Evolutionary conservation across 2,113 vertebrate species (phyloP), one percentile per base, ranked within the genome.

Genomic region (Lepus americanus): DNA sequence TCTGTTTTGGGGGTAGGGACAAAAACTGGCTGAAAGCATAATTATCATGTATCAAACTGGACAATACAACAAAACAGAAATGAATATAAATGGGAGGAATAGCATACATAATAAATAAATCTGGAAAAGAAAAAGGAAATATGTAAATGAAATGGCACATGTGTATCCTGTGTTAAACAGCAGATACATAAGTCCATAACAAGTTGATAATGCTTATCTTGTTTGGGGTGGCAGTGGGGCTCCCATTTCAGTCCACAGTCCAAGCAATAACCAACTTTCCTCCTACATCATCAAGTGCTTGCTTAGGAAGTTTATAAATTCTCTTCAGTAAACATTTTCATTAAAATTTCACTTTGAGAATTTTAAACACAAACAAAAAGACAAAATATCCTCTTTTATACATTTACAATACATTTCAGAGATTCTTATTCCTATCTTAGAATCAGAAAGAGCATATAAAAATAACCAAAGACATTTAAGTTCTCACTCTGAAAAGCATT

Each of bases 41-140:
- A 96, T 96, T 93, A 96, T 82, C 90, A 91, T 93, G 93, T 79
- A 96, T 92, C 92, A 97, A 95, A 97, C 92, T 96, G 94, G 94
- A 96, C 92, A 96, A 87, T 63, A 93, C 55, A 95, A 96, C 16
- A 55, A 96, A 95, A 90, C 1, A 79, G 55, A 96, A 92, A 92
- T 95, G 83, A 94, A 93, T 92, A 95, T 81, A 89, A 97, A 95
- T 95, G 73, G 63, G 39, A 88, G 25, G 67, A 84, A 86, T 8
- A 74, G 39, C 86, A 92, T 80, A 80, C 63, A 84, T 84, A 93
- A 94, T 77, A 92, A 94, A 70, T 83, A 86, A 87, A 86, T 82
- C 77, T 94, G 66, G 63, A 94, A 92, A 69, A 33, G 31, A 82
- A 89, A 79, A 87, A 92, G 17, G 51, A 78, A 95, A 78, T 36